A percentile compares a stretch with the other conserved stretches of the same genome.
These are phyloP conservation scores for Halcyon badia DNA, from an alignment of 2,797 vertebrate species.

Conservation along the genomic window DNA sequence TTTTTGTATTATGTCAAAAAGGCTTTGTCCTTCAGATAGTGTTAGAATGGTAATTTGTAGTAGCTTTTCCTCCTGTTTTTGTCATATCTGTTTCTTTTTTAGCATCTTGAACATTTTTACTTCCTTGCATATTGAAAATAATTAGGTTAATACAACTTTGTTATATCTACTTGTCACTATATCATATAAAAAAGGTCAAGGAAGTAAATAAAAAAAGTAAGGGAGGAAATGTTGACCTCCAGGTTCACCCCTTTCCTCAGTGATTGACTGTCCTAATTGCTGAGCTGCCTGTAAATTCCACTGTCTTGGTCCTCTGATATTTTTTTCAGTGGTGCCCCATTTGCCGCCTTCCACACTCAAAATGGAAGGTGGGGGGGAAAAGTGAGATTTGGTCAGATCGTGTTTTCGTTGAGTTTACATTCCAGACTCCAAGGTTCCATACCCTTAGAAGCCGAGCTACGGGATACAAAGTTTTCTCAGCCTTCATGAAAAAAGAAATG, in stretches of 20 bases:
- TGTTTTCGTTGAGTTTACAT: background rate
- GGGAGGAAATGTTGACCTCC: background rate
- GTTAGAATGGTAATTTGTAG: background rate
- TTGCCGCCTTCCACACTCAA: background rate
- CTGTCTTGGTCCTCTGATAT: background rate
- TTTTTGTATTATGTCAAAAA: background rate
- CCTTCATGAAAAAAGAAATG: background rate
- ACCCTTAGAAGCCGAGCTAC: background rate
- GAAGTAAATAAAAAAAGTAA: background rate
- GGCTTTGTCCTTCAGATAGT: background rate
- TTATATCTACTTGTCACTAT: background rate
- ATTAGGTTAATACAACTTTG: background rate
- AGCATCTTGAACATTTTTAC: background rate
- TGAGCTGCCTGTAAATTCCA: background rate
- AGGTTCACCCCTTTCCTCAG: background rate
- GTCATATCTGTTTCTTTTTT: background rate
- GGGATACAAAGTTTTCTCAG: background rate
- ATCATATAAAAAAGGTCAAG: background rate
- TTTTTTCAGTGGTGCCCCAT: background rate
- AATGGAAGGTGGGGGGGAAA: background rate
- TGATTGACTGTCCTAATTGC: background rate
- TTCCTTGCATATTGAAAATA: background rate
- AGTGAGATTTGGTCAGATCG: background rate
- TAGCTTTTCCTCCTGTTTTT: background rate
- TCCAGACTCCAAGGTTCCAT: background rate